Conservation (phyloP, 2,113 vertebrate species). For the Rattus norvegicus region DNA sequence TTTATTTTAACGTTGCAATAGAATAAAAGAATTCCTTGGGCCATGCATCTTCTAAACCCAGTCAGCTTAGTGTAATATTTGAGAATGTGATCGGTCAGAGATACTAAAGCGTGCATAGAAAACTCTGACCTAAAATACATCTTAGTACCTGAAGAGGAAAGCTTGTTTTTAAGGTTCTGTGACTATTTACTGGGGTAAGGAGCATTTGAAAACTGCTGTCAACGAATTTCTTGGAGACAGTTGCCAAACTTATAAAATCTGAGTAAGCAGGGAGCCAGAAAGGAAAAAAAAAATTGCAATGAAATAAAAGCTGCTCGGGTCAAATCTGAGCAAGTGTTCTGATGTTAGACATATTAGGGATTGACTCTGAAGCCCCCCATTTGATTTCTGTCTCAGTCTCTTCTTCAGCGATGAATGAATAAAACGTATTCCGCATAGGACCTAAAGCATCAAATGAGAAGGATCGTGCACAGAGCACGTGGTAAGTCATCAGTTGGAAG, state of each 20-base stretch:
- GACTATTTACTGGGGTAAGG: background rate
- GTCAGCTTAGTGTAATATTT: background rate
- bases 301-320: constrained; percentile 11
- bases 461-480: background rate
- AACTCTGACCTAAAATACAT: background rate
- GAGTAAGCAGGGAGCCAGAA: background rate
- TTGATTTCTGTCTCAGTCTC: background rate
- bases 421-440: background rate
- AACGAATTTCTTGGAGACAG: constrained; percentile 2
- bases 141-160: background rate
- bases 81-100: background rate
- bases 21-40: background rate
- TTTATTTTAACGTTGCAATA: background rate
- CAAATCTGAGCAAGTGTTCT: background rate
- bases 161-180: background rate
- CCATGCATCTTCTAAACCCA: background rate
- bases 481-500: background rate
- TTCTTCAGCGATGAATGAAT: background rate
- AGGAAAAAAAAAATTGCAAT: background rate
- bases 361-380: background rate
- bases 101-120: background rate
- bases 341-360: background rate
- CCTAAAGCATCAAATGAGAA: background rate
- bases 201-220: constrained; percentile 14
- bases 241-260: constrained; percentile 43